These are phyloP conservation scores for Anableps anableps DNA, from an alignment of 2,797 vertebrate genomes.

Conservation along the genomic window DNA sequence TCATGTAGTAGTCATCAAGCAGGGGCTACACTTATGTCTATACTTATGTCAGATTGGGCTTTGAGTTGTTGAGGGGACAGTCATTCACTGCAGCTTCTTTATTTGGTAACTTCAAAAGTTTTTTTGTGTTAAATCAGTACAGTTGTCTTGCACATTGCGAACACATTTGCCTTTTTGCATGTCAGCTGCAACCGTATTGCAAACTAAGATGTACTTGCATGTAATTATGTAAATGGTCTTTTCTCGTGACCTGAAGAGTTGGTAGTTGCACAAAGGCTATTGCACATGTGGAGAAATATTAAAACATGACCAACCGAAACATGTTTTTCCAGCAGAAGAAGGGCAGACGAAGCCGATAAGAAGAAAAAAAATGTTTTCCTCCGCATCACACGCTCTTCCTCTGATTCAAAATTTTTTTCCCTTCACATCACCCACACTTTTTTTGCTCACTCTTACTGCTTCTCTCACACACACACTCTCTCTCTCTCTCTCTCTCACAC, in stretches of 20 bases:
- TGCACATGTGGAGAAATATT: conserved; percentile 42
- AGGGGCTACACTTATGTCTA: background rate
- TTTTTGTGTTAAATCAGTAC: background rate
- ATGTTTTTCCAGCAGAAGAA: conserved; percentile 59
- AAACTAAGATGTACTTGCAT: background rate
- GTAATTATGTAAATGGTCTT: conserved; percentile 29
- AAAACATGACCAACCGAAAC: conserved; percentile 43
- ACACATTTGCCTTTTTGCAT: background rate
- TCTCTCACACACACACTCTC: conserved; percentile 12
- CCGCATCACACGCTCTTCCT: conserved; percentile 51
- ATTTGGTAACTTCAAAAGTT: background rate
- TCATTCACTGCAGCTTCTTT: background rate
- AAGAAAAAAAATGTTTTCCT: conserved; percentile 57
- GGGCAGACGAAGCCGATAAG: conserved; percentile 45
- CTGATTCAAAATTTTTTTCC: conserved; percentile 38
- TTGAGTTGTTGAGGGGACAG: background rate
- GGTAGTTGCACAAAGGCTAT: conserved; percentile 15
- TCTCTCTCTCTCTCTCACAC: conserved; percentile 17
- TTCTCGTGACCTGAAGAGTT: conserved; percentile 8
- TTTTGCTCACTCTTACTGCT: conserved; percentile 4
- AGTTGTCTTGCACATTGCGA: background rate
- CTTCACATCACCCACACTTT: conserved; percentile 14
- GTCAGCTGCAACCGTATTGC: background rate
- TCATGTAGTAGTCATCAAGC: background rate
- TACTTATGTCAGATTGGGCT: background rate